Base-by-base conservation (phyloP, 2,113 vertebrate species). In the Xyliphius kryptos region DNA sequence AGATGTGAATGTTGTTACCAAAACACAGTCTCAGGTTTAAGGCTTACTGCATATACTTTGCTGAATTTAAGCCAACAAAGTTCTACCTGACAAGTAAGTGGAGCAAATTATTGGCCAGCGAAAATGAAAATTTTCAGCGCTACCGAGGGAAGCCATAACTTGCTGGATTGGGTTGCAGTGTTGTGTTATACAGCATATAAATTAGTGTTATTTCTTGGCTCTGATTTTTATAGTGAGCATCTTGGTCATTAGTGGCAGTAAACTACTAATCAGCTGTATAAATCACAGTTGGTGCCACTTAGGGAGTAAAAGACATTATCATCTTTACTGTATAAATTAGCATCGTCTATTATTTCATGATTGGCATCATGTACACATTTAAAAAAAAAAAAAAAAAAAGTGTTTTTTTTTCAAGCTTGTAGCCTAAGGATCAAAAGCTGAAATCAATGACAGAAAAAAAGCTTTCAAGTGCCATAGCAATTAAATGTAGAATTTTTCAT, bases 331-430 rank as follows among this genome's bases (percentile, higher is more conserved):
- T n/a, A 46, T 44, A 68, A 73, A 65, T 61, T 16, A 69, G 21
- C 66, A 73, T 43, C 57, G 15, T 22, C 49, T 73, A 52, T 66
- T 57, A 69, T 73, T 47, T 66, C 49, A 61, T 62, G 47, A 73
- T 56, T 57, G 53, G 47, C 62, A 66, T 14, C n/a, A 36, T 46
- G 26, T 61, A 61, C 55, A 53, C 48, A 69, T 57, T 11, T 62
- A 15, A 47, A 51, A 52, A n/a, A n/a, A n/a, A n/a, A n/a, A n/a
- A n/a, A n/a, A n/a, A n/a, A n/a, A n/a, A 61, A 37, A 10, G 46
- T 20, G 19, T 54, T 47, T 41, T 50, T 9, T 41, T 51, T 58
- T 32, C 46, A 51, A 22, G 15, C 8, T 17, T 51, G 26, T 40
- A 46, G 57, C 50, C 26, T 44, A 9, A 52, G 38, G 56, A 56